Evolutionary conservation across 2,113 vertebrate species (phyloP).

Genomic region (Dendrocopos noguchii): DNA sequence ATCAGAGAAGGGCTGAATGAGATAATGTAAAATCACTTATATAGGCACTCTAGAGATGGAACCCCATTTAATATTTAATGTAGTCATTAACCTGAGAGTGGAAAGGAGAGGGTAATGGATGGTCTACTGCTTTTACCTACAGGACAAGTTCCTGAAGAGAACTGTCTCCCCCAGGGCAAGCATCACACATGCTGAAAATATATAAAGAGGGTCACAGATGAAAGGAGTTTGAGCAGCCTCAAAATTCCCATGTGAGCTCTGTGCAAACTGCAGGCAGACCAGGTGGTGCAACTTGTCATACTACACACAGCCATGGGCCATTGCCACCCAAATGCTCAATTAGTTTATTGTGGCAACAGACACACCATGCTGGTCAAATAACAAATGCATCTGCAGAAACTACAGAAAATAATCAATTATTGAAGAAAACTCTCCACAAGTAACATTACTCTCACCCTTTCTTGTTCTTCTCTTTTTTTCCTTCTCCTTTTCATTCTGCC

Average conservation of each 20-base stretch:
- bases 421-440: slow-evolving; percentile 60
- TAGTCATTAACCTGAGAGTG: slow-evolving; percentile 79
- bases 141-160: slow-evolving; percentile 61
- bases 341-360: slow-evolving; percentile 76
- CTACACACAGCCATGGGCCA: background rate
- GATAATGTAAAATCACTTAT: slow-evolving; percentile 81
- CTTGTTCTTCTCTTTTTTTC: background rate
- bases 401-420: slow-evolving; percentile 76
- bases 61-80: slow-evolving; percentile 81
- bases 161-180: slow-evolving; percentile 64
- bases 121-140: slow-evolving; percentile 67
- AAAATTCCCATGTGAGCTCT: slow-evolving; percentile 32
- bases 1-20: slow-evolving; percentile 76
- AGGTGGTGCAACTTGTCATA: background rate
- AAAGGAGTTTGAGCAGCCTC: slow-evolving; percentile 62
- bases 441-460: slow-evolving; percentile 7
- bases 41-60: slow-evolving; percentile 73
- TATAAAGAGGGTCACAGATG: slow-evolving; percentile 73
- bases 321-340: slow-evolving; percentile 65
- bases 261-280: slow-evolving; percentile 27
- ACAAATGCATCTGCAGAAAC: slow-evolving; percentile 50
- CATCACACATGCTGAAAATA: slow-evolving; percentile 61
- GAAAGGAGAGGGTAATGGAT: slow-evolving; percentile 74
- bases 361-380: slow-evolving; percentile 40
- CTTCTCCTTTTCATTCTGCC: background rate